phyloP scores from a whole-genome alignment of 2,888 invertebrate genomes.

The Sceliomorpha sp. region DNA sequence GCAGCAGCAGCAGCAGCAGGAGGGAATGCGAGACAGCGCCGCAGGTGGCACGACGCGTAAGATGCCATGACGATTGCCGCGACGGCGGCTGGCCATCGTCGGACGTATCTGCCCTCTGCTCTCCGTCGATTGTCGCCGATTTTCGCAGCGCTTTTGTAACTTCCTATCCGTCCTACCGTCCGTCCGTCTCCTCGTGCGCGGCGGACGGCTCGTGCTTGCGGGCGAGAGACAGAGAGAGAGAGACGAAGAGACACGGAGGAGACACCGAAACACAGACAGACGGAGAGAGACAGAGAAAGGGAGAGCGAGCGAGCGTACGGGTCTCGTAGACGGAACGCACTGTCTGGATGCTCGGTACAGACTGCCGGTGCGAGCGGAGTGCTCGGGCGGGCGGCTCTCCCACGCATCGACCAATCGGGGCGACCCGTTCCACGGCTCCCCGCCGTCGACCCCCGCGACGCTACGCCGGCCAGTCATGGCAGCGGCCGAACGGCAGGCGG shows the following conservation, averaged over 20 bases:
- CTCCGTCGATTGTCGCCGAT: constrained; percentile 13
- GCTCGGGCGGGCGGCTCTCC: constrained; percentile 76
- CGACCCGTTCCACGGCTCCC: constrained; percentile 60
- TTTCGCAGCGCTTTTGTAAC: too few species aligned
- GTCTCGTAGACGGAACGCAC: constrained; percentile 58
- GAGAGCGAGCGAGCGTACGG: constrained; percentile 18
- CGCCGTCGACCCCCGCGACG: constrained; percentile 47
- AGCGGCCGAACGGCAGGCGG: constrained; percentile 60
- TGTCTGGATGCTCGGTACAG: constrained; percentile 75
- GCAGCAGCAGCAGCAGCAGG: too few species aligned
- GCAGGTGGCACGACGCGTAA: constrained; percentile 60
- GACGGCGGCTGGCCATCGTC: constrained; percentile 72
- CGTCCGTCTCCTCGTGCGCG: neutral
- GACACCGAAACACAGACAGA: constrained; percentile 2
- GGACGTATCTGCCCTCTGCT: constrained; percentile 57
- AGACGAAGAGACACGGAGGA: neutral
- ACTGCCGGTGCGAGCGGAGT: constrained; percentile 70
- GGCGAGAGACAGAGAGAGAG: neutral
- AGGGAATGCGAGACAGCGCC: constrained; percentile 53
- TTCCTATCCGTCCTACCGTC: neutral
- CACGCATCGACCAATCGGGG: constrained; percentile 78
- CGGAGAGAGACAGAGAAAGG: constrained; percentile 4
- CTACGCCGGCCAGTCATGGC: constrained; percentile 73
- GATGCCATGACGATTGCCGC: constrained; percentile 58
- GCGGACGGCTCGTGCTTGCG: too few species aligned